Conservation (phyloP, 1,140 invertebrate species). For the Asbolus verrucosus region DNA sequence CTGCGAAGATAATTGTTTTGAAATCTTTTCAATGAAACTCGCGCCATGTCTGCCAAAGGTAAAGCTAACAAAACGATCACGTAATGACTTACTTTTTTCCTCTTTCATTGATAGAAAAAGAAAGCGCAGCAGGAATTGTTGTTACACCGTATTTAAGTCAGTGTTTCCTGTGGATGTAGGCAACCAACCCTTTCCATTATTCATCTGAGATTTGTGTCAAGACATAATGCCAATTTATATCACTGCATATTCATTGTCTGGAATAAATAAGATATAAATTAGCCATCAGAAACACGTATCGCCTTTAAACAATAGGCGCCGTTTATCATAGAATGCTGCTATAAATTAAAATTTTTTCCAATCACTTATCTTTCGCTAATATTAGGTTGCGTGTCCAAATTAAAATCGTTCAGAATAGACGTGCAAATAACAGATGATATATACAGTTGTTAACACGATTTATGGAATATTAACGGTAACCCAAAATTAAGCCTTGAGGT, state of each 20-base stretch:
- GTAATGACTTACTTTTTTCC: too few relatives aligned
- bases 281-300: slow-evolving; percentile 3
- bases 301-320: neutral
- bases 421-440: too few relatives aligned
- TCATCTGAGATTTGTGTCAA: slow-evolving; percentile 28
- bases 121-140: too few relatives aligned
- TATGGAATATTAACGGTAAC: neutral
- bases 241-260: slow-evolving; percentile 26
- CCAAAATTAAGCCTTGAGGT: slow-evolving; percentile 1
- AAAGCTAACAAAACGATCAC: too few relatives aligned
- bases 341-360: slow-evolving; percentile 23
- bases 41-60: too few relatives aligned
- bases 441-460: slow-evolving; percentile 7
- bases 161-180: neutral
- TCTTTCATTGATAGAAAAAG: too few relatives aligned
- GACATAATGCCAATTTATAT: slow-evolving; percentile 32
- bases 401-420: neutral
- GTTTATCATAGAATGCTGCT: neutral
- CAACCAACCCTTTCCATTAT: slow-evolving; percentile 2
- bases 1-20: too few relatives aligned
- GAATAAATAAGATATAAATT: slow-evolving; percentile 36
- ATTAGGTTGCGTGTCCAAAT: neutral
- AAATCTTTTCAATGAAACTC: too few relatives aligned
- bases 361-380: slow-evolving; percentile 11
- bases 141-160: neutral